Conservation (phyloP, 1,140 invertebrate species). For the Drosophila mojavensis region DNA sequence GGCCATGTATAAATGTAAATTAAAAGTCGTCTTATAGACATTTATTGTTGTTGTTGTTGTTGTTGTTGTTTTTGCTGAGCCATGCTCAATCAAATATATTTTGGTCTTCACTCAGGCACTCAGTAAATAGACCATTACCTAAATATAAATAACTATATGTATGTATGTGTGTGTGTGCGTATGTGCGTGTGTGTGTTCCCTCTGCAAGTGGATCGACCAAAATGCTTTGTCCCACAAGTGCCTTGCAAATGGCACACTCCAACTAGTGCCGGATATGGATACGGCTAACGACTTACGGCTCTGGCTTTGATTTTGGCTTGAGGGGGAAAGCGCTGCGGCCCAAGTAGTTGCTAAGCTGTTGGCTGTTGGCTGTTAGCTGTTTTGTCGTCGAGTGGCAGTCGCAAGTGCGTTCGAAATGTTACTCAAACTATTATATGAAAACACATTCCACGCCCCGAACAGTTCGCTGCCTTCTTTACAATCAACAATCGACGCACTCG, state of each 20-base stretch:
- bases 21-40: constrained; percentile 35
- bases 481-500: too few relatives aligned
- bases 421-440: too few relatives aligned
- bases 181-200: neutral
- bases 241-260: constrained; percentile 44
- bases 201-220: constrained; percentile 19
- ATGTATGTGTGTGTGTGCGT: too few relatives aligned
- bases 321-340: constrained; percentile 34
- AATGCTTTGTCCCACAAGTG: constrained; percentile 30
- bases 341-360: constrained; percentile 1
- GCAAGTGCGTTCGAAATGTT: too few relatives aligned
- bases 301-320: constrained; percentile 37
- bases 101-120: constrained; percentile 5
- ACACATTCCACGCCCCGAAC: too few relatives aligned
- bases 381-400: neutral
- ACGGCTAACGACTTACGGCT: constrained; percentile 23
- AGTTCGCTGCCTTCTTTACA: too few relatives aligned
- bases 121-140: constrained; percentile 55
- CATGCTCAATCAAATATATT: constrained; percentile 43
- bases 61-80: constrained; percentile 6
- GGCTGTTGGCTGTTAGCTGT: constrained; percentile 6
- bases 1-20: constrained; percentile 65
- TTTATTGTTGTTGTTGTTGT: neutral
- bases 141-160: neutral
- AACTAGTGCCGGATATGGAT: constrained; percentile 55